A percentile compares a stretch with the other conserved stretches of the same genome.
phyloP scores from a whole-genome alignment of 2,888 invertebrate species.

The Alcis repandata region DNA sequence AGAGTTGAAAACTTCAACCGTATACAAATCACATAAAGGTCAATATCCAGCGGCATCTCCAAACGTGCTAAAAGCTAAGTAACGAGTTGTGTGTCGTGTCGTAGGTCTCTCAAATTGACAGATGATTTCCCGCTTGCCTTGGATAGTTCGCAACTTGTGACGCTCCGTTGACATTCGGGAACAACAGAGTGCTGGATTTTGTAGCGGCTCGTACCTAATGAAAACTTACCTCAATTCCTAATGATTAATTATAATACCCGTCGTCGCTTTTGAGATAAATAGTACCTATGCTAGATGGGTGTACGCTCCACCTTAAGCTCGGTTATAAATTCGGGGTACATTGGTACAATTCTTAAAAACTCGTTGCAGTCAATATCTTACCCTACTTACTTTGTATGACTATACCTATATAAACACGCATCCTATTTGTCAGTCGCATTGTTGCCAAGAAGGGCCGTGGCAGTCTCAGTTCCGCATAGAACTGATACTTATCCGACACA shows the following conservation, averaged over 20 bases:
- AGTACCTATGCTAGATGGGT: background rate
- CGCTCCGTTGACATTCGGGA: constrained; percentile 25
- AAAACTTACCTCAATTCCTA: background rate
- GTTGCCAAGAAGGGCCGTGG: constrained; percentile 8
- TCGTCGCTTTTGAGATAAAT: too few species aligned
- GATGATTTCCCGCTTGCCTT: constrained; percentile 46
- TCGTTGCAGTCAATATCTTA: background rate
- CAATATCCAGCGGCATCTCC: constrained; percentile 34
- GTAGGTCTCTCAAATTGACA: constrained; percentile 23
- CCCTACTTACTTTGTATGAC: background rate
- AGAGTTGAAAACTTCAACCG: constrained; percentile 12
- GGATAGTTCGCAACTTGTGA: constrained; percentile 36
- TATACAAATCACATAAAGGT: constrained; percentile 31
- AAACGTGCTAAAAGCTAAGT: constrained; percentile 10
- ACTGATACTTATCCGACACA: constrained; percentile 8
- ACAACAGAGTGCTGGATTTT: constrained; percentile 5
- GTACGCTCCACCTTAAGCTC: background rate
- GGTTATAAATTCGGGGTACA: background rate
- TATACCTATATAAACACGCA: background rate
- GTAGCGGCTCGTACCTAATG: background rate
- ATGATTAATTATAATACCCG: too few species aligned
- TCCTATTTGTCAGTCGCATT: constrained; percentile 6
- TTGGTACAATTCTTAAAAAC: too few species aligned
- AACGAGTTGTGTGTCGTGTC: constrained; percentile 27
- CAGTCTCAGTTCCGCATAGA: constrained; percentile 20